A percentile compares a stretch with the other conserved stretches of the same genome.
Conservation (phyloP, 1,140 invertebrate genomes). For the Meloidogyne floridensis region DNA sequence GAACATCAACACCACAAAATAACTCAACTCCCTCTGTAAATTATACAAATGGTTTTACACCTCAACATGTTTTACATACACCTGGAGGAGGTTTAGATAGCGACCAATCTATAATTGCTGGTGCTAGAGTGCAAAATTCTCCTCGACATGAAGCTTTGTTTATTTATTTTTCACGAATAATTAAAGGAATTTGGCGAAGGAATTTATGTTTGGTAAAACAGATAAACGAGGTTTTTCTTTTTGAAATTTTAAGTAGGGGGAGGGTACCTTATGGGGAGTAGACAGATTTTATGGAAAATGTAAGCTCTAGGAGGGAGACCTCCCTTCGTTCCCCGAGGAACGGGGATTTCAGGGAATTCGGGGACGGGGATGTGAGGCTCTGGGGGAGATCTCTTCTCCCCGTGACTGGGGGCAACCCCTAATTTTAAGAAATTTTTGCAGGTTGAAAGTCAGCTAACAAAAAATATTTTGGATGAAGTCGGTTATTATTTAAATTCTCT, state of each 20-base stretch:
- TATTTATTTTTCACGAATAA: conserved; percentile 57
- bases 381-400: no score
- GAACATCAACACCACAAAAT: conserved; percentile 42
- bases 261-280: no score
- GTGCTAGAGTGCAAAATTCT: conserved; percentile 74
- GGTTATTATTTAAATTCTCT: conserved; percentile 12
- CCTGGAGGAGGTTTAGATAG: conserved; percentile 30
- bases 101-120: conserved; percentile 42
- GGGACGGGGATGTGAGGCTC: no score
- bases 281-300: no score
- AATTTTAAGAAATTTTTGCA: conserved; percentile 21
- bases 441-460: conserved; percentile 18
- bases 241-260: not conserved
- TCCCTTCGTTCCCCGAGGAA: no score
- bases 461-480: conserved; percentile 30
- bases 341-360: no score
- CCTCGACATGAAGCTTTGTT: conserved; percentile 90
- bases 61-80: conserved; percentile 6
- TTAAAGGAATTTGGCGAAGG: conserved; percentile 53
- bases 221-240: conserved; percentile 15
- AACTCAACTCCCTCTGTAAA: not conserved
- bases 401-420: no score
- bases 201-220: conserved; percentile 33
- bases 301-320: no score
- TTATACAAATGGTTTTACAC: conserved; percentile 25